Evolutionary conservation across 1,140 invertebrate genomes (phyloP), one percentile per base, ranked within the genome.

Genomic region (Stratiolaelaps scimitus): DNA sequence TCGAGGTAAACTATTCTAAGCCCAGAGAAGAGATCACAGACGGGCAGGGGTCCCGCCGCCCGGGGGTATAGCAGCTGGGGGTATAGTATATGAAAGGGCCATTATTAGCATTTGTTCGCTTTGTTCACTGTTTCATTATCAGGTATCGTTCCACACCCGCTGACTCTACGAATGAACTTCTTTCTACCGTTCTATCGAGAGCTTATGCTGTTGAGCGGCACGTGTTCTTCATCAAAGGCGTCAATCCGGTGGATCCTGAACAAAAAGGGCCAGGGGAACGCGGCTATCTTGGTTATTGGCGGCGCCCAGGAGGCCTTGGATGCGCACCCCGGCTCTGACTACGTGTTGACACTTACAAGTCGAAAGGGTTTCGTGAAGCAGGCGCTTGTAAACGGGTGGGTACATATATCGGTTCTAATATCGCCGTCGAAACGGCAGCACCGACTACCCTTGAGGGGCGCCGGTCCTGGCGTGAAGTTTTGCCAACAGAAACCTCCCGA

Each of bases 151-250:
- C 78, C 85, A 0, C 81, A 83, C 70, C 71, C 89, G 40, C 80
- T 86, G 0, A 88, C 88, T 0, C 76, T 96, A 0, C 79, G 83
- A 67, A 82, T 84, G 45, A 86, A 93, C 73, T 96, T 93, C 75
- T 75, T 77, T 23, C 81, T 87, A 67, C 92, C 92, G 0, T 78
- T 95, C 40, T 83, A 87, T 66, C 78, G 92, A 64, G 91, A 95
- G 71, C 78, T 79, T 69, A 72, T 81, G 17, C 15, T 65, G n/a
- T n/a, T 70, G n/a, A 43, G 20, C 23, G 68, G 67, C 28, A 60
- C 68, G 7, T 70, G 30, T 43, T 45, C 43, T 30, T 40, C 64
- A 30, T 71, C 71, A 0, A 65, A 74, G 70, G 69, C 72, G 65
- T 77, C 76, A 68, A 72, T 82, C 40, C 69, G 76, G 64, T 76